These are phyloP conservation scores for Petrolisthes manimaculis DNA, from an alignment of 2,888 invertebrate species.

Conservation along the genomic window DNA sequence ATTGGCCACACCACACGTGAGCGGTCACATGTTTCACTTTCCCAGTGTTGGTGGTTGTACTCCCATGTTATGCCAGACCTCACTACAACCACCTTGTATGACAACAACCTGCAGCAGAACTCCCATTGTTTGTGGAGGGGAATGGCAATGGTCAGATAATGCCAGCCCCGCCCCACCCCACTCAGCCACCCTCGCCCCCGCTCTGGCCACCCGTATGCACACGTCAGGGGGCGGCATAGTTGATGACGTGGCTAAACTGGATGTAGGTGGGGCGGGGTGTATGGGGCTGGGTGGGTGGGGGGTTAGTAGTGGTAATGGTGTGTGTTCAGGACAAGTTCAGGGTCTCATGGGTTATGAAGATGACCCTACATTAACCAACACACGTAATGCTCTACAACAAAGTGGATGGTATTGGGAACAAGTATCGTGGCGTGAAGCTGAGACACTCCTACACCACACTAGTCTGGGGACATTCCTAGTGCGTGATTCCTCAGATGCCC, in stretches of 20 bases:
- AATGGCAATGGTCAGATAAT: conserved; percentile 56
- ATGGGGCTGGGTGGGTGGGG: not conserved
- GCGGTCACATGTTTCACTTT: conserved; percentile 63
- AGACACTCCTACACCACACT: conserved; percentile 76
- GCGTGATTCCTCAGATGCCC: conserved; percentile 83
- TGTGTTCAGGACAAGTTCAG: not conserved
- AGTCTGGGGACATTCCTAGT: conserved; percentile 82
- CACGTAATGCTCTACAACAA: conserved; percentile 25
- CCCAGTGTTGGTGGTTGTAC: conserved; percentile 34
- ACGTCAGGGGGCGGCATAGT: conserved; percentile 56
- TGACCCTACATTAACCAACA: conserved; percentile 29
- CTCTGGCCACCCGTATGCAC: conserved; percentile 48
- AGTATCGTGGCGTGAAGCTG: conserved; percentile 79
- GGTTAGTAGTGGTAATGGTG: not conserved
- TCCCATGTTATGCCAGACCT: conserved; percentile 35
- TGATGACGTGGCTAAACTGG: conserved; percentile 41
- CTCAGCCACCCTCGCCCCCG: not conserved
- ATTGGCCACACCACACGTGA: conserved; percentile 58
- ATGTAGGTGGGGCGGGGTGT: conserved; percentile 1
- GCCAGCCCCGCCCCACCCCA: conserved; percentile 26
- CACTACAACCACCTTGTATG: conserved; percentile 23
- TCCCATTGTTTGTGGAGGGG: conserved; percentile 11
- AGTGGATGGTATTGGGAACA: conserved; percentile 83
- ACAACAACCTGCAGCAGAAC: conserved; percentile 17
- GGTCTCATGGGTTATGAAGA: not conserved